phyloP scores from a whole-genome alignment of 1,140 invertebrate species.

The Drosophila nigromelanica region DNA sequence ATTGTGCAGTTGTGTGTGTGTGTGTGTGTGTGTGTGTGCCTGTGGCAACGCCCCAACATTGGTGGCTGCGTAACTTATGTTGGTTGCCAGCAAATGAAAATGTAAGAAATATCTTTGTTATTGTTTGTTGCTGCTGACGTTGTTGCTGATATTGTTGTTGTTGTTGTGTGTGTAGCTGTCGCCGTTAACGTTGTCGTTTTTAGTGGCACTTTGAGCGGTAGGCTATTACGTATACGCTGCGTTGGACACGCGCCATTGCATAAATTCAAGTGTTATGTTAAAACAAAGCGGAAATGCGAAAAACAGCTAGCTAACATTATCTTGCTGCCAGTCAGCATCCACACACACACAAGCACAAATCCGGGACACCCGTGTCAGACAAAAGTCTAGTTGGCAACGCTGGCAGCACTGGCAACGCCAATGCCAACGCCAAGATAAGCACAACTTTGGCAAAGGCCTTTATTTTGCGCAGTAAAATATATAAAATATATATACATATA shows the following conservation, averaged over 20 bases:
- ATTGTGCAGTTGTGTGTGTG: conserved; percentile 13
- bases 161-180: conserved; percentile 60
- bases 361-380: conserved; percentile 47
- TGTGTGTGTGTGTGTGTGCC: conserved; percentile 40
- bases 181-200: conserved; percentile 55
- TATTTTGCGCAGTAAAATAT: conserved; percentile 60
- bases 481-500: background rate
- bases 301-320: conserved; percentile 74
- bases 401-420: conserved; percentile 49
- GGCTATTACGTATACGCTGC: conserved; percentile 77
- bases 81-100: conserved; percentile 48
- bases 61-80: conserved; percentile 30
- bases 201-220: conserved; percentile 74
- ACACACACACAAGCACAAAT: conserved; percentile 10
- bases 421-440: conserved; percentile 63
- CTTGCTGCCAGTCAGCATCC: conserved; percentile 29
- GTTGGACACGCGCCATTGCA: conserved; percentile 79
- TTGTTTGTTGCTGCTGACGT: conserved; percentile 64
- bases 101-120: conserved; percentile 76
- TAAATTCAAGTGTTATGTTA: conserved; percentile 81
- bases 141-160: conserved; percentile 35
- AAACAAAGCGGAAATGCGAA: conserved; percentile 79
- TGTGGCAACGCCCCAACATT: conserved; percentile 51
- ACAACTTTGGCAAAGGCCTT: conserved; percentile 63
- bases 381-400: conserved; percentile 46